Base-by-base conservation (phyloP, 2,888 invertebrate species). In the Trisateles emortualis region DNA sequence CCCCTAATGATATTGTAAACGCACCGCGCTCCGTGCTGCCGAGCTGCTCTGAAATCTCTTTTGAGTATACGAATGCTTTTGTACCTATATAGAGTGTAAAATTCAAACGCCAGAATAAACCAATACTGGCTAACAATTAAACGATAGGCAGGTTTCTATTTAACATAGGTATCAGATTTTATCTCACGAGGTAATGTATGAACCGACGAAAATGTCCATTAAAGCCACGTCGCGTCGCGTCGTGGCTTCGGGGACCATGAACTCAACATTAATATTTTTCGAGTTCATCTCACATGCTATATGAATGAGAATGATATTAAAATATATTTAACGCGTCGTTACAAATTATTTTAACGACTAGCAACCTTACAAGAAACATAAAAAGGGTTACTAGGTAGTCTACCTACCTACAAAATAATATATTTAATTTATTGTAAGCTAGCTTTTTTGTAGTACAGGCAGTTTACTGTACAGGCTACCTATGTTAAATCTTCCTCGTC, bases 241-340 rank as follows among this genome's bases (percentile, higher is more conserved):
- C 85, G 80, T 84, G 84, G 67, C 74, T 57, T 71, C 79, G 78
- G 81, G 79, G 88, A 86, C 90, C 90, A 86, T 92, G 91, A 91
- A 90, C 91, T 81, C 84, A 50, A 66, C 73, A 79, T 82, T 81
- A 83, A 86, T 86, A 82, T 81, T 83, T 76, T 70, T 76, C 65
- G 84, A 90, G 90, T 90, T 91, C 88, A 87, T 84, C 77, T 82
- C 65, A 75, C 74, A 74, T 74, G 68, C 62, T 53, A 52, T 74
- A 72, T 71, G 65, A 64, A 61, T 47, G 41, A 42, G 46, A 33
- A 50, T 29, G 6, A 42, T 42, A 33, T 48, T 26, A 42, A 58
- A 26, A 47, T 58, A 46, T 36, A 41, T 46, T 36, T 41, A 26
- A 48, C 30, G 11, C 26, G 6, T 26, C 35, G 26, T 13, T 22